Conservation (phyloP, 2,888 invertebrate genomes). For the Erynnis tages region DNA sequence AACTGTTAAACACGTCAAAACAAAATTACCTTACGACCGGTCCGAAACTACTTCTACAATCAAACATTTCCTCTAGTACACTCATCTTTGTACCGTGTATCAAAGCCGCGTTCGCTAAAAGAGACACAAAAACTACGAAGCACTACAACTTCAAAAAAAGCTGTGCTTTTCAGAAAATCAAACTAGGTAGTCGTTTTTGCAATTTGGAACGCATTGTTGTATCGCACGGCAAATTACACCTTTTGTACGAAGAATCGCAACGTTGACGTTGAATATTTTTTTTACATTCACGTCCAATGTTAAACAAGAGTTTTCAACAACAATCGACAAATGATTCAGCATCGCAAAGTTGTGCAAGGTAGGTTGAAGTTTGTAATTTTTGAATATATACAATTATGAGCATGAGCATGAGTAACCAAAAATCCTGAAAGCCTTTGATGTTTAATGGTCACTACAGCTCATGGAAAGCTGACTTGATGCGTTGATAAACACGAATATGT, state of each 20-base stretch:
- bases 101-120: too few relatives aligned
- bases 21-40: too few relatives aligned
- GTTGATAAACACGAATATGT: too few relatives aligned
- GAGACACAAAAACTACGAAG: background rate
- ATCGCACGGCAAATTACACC: slow-evolving; percentile 10
- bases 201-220: slow-evolving; percentile 9
- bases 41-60: too few relatives aligned
- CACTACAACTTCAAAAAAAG: background rate
- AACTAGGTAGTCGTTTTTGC: slow-evolving; percentile 1
- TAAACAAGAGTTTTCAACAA: background rate
- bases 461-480: too few relatives aligned
- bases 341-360: background rate
- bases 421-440: too few relatives aligned
- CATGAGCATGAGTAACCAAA: too few relatives aligned
- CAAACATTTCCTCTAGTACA: too few relatives aligned
- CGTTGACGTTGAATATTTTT: background rate
- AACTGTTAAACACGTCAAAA: too few relatives aligned
- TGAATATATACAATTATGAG: too few relatives aligned
- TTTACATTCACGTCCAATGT: slow-evolving; percentile 5
- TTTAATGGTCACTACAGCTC: too few relatives aligned
- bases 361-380: background rate
- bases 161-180: background rate
- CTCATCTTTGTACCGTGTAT: too few relatives aligned
- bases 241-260: slow-evolving; percentile 11
- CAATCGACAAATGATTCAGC: background rate